phyloP scores from a whole-genome alignment of 92 coral and sea anemone species.

The Metridium senile region DNA sequence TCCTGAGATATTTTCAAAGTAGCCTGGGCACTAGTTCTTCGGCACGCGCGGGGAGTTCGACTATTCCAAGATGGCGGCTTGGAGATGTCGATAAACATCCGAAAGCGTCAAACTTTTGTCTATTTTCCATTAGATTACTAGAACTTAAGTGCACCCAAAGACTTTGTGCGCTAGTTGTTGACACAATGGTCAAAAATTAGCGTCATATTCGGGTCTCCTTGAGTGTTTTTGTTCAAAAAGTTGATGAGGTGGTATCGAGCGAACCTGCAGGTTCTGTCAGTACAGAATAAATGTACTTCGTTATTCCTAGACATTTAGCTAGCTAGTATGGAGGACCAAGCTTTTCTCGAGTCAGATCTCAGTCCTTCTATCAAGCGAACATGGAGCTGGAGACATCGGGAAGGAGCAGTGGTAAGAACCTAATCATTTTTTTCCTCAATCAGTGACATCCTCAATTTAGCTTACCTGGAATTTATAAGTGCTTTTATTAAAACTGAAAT shows the following conservation, averaged over 20 bases:
- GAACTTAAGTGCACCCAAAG: too few species aligned
- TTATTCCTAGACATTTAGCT: background rate
- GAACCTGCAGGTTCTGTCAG: background rate
- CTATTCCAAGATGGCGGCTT: conserved; percentile 32
- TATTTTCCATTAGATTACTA: too few species aligned
- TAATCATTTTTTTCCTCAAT: too few species aligned
- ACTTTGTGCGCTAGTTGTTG: too few species aligned
- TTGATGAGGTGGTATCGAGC: too few species aligned
- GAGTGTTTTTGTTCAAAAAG: background rate
- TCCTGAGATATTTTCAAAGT: background rate
- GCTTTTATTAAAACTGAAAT: too few species aligned
- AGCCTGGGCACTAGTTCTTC: conserved; percentile 23
- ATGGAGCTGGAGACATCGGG: conserved; percentile 83
- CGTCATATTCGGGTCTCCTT: background rate
- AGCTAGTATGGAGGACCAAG: conserved; percentile 7
- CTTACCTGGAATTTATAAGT: too few species aligned
- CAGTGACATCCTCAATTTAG: too few species aligned
- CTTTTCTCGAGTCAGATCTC: conserved; percentile 17
- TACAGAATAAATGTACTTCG: background rate
- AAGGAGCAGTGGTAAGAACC: conserved; percentile 54
- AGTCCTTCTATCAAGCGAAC: conserved; percentile 56
- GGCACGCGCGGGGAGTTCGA: conserved; percentile 69
- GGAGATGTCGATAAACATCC: background rate
- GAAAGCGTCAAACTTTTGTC: too few species aligned
- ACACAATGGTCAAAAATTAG: background rate